Evolutionary conservation across 1,140 invertebrate species (phyloP).

Genomic region (Chlorops oryzae): DNA sequence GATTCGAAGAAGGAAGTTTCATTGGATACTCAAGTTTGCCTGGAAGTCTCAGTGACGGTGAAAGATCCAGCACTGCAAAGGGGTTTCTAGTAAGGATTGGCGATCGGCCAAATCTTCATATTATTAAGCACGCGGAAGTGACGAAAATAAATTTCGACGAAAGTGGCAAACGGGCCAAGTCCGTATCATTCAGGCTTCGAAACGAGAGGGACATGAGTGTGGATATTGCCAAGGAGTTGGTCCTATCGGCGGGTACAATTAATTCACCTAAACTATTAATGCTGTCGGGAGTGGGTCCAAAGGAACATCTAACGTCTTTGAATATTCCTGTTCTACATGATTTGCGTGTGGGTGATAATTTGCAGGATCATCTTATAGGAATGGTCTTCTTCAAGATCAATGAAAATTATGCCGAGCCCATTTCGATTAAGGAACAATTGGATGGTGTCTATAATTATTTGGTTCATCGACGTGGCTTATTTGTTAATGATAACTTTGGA

Average conservation of each 20-base stretch:
- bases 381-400: constrained; percentile 32
- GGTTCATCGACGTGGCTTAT: constrained; percentile 46
- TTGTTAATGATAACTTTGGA: constrained; percentile 49
- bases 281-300: constrained; percentile 72
- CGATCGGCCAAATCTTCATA: constrained; percentile 56
- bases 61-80: constrained; percentile 52
- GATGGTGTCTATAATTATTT: constrained; percentile 27
- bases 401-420: neutral
- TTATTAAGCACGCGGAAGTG: constrained; percentile 58
- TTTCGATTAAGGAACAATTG: constrained; percentile 21
- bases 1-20: constrained; percentile 48
- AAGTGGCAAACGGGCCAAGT: neutral
- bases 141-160: constrained; percentile 57
- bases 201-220: neutral
- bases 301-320: constrained; percentile 66
- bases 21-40: constrained; percentile 48
- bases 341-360: constrained; percentile 59
- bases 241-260: constrained; percentile 67
- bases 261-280: constrained; percentile 72
- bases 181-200: neutral
- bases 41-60: constrained; percentile 47
- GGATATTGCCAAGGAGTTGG: constrained; percentile 54
- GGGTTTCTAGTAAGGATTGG: constrained; percentile 40
- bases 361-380: constrained; percentile 52
- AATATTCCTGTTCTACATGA: constrained; percentile 58